Evolutionary conservation across 1,140 invertebrate genomes (phyloP).

Genomic region (Coenobita brevimanus): DNA sequence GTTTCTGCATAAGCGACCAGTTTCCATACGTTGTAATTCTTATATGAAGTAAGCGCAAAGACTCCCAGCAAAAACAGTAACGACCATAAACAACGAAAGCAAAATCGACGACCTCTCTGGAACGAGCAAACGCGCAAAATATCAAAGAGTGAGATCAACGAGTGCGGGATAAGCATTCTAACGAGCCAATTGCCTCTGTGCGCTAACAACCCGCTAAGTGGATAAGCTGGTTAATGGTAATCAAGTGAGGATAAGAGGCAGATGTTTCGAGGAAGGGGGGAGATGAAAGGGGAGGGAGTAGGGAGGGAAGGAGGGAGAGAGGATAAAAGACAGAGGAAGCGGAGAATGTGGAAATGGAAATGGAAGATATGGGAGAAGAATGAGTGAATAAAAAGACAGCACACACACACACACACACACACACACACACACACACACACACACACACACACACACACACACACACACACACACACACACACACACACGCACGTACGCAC

Average conservation of each 20-base stretch:
- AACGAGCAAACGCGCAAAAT: neutral
- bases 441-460: too few species aligned
- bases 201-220: conserved; percentile 43
- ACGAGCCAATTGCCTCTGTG: conserved; percentile 22
- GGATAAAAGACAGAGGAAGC: conserved; percentile 19
- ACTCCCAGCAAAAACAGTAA: too few species aligned
- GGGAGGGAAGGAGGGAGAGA: conserved; percentile 11
- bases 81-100: too few species aligned
- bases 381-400: too few species aligned
- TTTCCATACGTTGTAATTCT: too few species aligned
- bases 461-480: too few species aligned
- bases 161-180: conserved; percentile 13
- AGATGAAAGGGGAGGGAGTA: neutral
- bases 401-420: too few species aligned
- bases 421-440: too few species aligned
- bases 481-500: too few species aligned
- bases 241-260: conserved; percentile 27
- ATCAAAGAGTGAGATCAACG: neutral
- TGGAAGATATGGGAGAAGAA: conserved; percentile 3
- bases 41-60: too few species aligned
- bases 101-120: neutral
- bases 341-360: conserved; percentile 15
- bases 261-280: neutral
- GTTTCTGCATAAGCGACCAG: too few species aligned
- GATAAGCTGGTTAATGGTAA: conserved; percentile 53